Evolutionary conservation across 2,888 invertebrate genomes (phyloP).

Genomic region (Aricia artaxerxes): DNA sequence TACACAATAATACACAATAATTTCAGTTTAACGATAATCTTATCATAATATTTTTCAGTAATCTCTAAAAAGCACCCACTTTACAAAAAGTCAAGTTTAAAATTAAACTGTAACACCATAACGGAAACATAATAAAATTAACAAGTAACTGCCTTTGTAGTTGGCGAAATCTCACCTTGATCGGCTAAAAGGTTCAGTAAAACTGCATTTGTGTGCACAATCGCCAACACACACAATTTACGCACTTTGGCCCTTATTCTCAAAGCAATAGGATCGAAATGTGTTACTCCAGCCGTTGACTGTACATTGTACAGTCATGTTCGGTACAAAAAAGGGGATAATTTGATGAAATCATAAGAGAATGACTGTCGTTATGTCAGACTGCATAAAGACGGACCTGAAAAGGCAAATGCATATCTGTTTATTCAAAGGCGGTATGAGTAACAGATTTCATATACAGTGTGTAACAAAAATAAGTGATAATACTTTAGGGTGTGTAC

Average conservation of each 20-base stretch:
- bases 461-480: too few relatives aligned
- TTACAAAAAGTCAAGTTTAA: background rate
- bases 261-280: background rate
- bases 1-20: too few relatives aligned
- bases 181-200: conserved; percentile 13
- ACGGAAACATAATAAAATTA: conserved; percentile 26
- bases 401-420: conserved; percentile 1
- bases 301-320: conserved; percentile 27
- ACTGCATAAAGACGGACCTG: conserved; percentile 5
- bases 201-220: conserved; percentile 10
- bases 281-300: background rate
- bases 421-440: background rate
- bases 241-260: background rate
- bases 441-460: background rate
- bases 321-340: conserved; percentile 20
- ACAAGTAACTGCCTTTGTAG: conserved; percentile 21
- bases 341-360: conserved; percentile 28
- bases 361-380: conserved; percentile 27
- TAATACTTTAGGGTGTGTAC: too few relatives aligned
- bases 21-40: too few relatives aligned
- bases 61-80: too few relatives aligned
- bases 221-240: background rate
- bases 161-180: conserved; percentile 22
- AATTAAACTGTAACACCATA: background rate
- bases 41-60: too few relatives aligned